phyloP scores from a whole-genome alignment of 2,797 vertebrate genomes.

The Avahi laniger region DNA sequence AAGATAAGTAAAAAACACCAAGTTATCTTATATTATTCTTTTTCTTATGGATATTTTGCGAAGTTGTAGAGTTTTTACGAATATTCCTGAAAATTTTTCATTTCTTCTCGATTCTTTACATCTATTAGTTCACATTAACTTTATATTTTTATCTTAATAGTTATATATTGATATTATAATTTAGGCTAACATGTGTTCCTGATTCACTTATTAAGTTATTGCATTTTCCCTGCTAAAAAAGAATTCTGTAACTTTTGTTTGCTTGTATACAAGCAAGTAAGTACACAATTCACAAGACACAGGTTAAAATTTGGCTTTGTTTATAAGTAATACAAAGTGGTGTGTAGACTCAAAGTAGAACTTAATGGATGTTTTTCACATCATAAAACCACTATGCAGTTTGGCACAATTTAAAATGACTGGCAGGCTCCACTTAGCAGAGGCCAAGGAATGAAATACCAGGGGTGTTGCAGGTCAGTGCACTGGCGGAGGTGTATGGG shows the following conservation, averaged over 20 bases:
- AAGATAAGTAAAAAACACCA: neutral
- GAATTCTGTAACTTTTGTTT: neutral
- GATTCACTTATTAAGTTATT: neutral
- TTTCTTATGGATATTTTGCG: neutral
- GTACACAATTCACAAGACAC: neutral
- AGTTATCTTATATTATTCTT: neutral
- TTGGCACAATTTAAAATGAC: conserved; percentile 79
- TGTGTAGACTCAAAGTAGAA: conserved; percentile 64
- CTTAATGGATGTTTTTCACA: conserved; percentile 75
- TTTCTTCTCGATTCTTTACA: neutral
- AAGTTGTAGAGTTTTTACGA: neutral
- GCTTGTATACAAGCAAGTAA: neutral
- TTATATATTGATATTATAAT: neutral
- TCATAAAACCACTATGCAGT: conserved; percentile 69
- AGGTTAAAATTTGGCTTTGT: conserved; percentile 65
- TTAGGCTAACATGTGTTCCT: neutral
- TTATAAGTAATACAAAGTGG: conserved; percentile 70
- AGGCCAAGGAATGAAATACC: conserved; percentile 76
- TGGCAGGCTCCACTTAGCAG: conserved; percentile 76
- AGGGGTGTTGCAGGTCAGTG: conserved; percentile 76
- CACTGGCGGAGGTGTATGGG: conserved; percentile 67
- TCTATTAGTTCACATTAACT: neutral
- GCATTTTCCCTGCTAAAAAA: neutral
- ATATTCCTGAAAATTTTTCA: neutral
- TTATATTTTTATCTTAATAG: neutral